phyloP scores from a whole-genome alignment of 2,888 invertebrate species.

The Leucophenga montana region DNA sequence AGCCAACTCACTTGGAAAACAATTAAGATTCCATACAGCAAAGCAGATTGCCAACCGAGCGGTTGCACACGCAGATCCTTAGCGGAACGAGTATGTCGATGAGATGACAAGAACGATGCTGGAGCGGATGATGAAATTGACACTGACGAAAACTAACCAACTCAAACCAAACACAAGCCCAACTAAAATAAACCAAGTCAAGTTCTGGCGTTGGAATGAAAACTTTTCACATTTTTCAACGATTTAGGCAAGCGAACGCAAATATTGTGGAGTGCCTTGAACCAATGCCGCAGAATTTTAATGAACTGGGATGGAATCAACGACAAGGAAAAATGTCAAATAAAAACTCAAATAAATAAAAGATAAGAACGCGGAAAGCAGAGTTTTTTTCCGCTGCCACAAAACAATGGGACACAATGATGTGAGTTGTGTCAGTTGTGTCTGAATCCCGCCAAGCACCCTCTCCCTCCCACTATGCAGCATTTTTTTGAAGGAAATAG shows the following conservation, averaged over 20 bases:
- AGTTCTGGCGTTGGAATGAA: slow-evolving; percentile 13
- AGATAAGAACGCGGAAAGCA: slow-evolving; percentile 47
- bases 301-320: slow-evolving; percentile 52
- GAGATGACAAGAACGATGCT: too few species aligned
- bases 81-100: too few species aligned
- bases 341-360: slow-evolving; percentile 57
- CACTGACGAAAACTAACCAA: background rate
- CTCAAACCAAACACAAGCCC: too few species aligned
- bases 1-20: slow-evolving; percentile 49
- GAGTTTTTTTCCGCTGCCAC: slow-evolving; percentile 1
- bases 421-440: slow-evolving; percentile 48
- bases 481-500: background rate
- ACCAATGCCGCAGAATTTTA: slow-evolving; percentile 34
- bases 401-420: slow-evolving; percentile 46
- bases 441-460: background rate
- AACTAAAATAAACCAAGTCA: too few species aligned
- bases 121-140: too few species aligned
- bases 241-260: slow-evolving; percentile 54
- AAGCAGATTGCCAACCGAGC: slow-evolving; percentile 38
- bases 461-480: background rate
- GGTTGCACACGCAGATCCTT: background rate
- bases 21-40: slow-evolving; percentile 46
- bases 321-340: slow-evolving; percentile 60
- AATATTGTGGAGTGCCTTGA: slow-evolving; percentile 35
- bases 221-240: slow-evolving; percentile 58